These are phyloP conservation scores for Spialia ferax DNA, from an alignment of 2,888 invertebrate genomes.

Conservation along the genomic window DNA sequence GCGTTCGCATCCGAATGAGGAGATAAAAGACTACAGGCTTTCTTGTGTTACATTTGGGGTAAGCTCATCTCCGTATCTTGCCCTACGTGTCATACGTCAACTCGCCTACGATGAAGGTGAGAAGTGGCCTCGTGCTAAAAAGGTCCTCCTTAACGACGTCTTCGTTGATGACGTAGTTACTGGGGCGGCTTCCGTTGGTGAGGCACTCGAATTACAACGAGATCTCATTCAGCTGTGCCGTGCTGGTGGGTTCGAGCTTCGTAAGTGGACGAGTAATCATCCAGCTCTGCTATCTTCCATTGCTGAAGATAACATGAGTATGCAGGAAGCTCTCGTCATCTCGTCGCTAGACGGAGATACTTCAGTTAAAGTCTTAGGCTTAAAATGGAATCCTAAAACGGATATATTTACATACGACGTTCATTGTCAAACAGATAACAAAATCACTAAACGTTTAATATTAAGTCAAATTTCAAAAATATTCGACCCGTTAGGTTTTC, in stretches of 20 bases:
- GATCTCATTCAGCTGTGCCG: constrained; percentile 3
- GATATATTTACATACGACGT: neutral
- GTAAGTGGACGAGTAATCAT: constrained; percentile 7
- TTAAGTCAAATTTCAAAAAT: constrained; percentile 9
- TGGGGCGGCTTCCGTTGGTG: neutral
- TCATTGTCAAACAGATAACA: neutral
- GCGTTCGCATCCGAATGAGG: neutral
- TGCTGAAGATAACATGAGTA: neutral
- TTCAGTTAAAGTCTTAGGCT: neutral
- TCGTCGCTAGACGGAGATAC: constrained; percentile 2
- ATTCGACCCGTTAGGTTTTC: constrained; percentile 4
- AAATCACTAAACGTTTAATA: constrained; percentile 1
- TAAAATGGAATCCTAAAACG: neutral
- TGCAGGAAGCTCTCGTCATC: neutral
- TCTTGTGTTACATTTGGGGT: constrained; percentile 1
- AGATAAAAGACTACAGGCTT: neutral
- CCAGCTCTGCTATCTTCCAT: neutral
- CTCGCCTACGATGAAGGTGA: constrained; percentile 9
- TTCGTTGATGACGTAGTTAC: constrained; percentile 1
- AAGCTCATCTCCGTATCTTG: neutral
- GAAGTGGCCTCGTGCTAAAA: neutral
- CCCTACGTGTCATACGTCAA: neutral
- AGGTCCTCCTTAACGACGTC: neutral
- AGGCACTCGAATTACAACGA: constrained; percentile 1
- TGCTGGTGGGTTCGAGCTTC: constrained; percentile 13